phyloP scores from a whole-genome alignment of 2,113 vertebrate genomes.

The Aspiorhynchus laticeps region DNA sequence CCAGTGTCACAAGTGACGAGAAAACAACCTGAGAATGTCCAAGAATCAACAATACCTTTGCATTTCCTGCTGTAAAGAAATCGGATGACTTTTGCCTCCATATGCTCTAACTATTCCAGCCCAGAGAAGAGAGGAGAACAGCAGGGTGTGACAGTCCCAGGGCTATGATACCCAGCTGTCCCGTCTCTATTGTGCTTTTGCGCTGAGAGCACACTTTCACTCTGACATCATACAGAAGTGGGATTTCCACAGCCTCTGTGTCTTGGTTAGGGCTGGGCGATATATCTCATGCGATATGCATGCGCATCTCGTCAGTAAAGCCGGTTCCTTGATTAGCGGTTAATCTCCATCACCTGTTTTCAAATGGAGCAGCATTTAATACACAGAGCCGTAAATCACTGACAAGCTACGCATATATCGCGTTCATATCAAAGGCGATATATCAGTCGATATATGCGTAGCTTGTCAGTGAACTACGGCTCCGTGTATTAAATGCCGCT shows the following conservation, averaged over 20 bases:
- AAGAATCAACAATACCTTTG: constrained; percentile 69
- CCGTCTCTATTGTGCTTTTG: constrained; percentile 66
- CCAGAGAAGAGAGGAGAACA: constrained; percentile 20
- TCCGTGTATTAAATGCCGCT: too few relatives aligned
- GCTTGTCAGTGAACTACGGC: too few relatives aligned
- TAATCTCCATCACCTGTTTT: too few relatives aligned
- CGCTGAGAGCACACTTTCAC: constrained; percentile 76
- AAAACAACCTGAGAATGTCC: background rate
- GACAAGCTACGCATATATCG: too few relatives aligned
- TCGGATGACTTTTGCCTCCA: constrained; percentile 70
- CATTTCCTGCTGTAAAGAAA: constrained; percentile 70
- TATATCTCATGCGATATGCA: too few relatives aligned
- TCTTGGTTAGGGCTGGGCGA: too few relatives aligned
- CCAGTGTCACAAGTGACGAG: background rate
- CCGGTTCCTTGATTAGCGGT: too few relatives aligned
- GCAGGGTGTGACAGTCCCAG: constrained; percentile 31
- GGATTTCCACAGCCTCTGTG: constrained; percentile 68
- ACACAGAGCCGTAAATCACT: too few relatives aligned
- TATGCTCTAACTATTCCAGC: constrained; percentile 50
- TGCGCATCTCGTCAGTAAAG: too few relatives aligned
- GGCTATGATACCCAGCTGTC: constrained; percentile 52
- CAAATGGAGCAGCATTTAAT: too few relatives aligned
- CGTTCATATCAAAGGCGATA: too few relatives aligned
- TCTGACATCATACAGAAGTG: constrained; percentile 73
- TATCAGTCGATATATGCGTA: too few relatives aligned